phyloP scores from a whole-genome alignment of 2,113 vertebrate species.

The Dicentrarchus labrax region DNA sequence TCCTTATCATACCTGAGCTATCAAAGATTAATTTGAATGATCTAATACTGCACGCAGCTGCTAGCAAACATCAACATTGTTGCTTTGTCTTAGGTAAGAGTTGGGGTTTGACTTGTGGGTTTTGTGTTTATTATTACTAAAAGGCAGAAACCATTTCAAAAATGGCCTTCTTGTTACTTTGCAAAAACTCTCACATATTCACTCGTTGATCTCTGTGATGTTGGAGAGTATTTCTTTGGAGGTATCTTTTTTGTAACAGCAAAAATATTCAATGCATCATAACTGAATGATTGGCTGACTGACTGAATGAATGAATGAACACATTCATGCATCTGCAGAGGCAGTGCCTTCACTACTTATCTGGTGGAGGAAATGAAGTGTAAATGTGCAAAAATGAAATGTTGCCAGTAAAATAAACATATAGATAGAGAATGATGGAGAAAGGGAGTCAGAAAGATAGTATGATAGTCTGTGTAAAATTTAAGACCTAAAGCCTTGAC shows the following conservation, averaged over 20 bases:
- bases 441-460: slow-evolving; percentile 5
- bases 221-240: no score
- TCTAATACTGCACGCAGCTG: not conserved
- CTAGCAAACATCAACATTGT: not conserved
- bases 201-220: no score
- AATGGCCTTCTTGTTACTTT: no score
- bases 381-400: not conserved
- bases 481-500: not conserved
- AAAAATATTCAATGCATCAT: not conserved
- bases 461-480: slow-evolving; percentile 7
- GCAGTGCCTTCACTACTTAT: not conserved
- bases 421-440: not conserved
- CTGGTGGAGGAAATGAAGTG: not conserved
- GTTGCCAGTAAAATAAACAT: slow-evolving; percentile 5
- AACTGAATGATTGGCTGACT: not conserved
- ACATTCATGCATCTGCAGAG: slow-evolving; percentile 5
- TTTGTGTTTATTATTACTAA: not conserved
- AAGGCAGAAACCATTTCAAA: not conserved
- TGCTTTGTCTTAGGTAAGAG: not conserved
- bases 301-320: not conserved
- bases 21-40: slow-evolving; percentile 27
- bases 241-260: no score
- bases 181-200: no score
- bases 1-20: slow-evolving; percentile 72
- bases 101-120: no score